Conservation (phyloP, 2,888 invertebrate species). For the Prosopocoilus inquinatus region DNA sequence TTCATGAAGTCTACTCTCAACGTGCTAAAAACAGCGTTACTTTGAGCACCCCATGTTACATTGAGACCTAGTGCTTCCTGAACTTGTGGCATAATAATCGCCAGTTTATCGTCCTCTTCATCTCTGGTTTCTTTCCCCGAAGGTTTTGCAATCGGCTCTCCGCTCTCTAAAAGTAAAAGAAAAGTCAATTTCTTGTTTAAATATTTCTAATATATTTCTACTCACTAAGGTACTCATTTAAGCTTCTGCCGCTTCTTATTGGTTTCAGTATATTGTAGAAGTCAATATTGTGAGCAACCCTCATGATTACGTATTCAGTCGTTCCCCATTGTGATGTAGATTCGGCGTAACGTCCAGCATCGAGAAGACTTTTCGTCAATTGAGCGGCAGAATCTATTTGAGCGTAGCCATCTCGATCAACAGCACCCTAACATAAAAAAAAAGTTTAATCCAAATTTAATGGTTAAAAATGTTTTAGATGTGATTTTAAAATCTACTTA, state of each 20-base stretch:
- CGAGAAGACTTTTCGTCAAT: constrained; percentile 57
- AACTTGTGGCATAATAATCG: constrained; percentile 68
- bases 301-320: constrained; percentile 63
- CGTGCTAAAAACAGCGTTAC: constrained; percentile 58
- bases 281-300: constrained; percentile 65
- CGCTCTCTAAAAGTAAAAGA: neutral
- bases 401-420: constrained; percentile 66
- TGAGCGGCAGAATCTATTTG: constrained; percentile 59
- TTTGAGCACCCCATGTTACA: constrained; percentile 66
- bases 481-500: constrained; percentile 41
- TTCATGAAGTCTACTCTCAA: constrained; percentile 77
- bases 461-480: neutral
- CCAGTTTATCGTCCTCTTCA: constrained; percentile 45
- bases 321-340: constrained; percentile 54
- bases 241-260: constrained; percentile 7
- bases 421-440: constrained; percentile 53
- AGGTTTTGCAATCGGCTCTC: constrained; percentile 14
- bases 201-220: neutral
- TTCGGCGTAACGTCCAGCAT: constrained; percentile 41
- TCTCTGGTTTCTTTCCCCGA: constrained; percentile 23
- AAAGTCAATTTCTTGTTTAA: neutral
- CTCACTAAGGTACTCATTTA: neutral
- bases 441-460: neutral
- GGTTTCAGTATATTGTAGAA: constrained; percentile 78
- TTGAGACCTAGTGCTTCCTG: constrained; percentile 65